These are phyloP conservation scores for Anthopleura sola DNA, from an alignment of 64 coral and sea anemone species.

Conservation along the genomic window DNA sequence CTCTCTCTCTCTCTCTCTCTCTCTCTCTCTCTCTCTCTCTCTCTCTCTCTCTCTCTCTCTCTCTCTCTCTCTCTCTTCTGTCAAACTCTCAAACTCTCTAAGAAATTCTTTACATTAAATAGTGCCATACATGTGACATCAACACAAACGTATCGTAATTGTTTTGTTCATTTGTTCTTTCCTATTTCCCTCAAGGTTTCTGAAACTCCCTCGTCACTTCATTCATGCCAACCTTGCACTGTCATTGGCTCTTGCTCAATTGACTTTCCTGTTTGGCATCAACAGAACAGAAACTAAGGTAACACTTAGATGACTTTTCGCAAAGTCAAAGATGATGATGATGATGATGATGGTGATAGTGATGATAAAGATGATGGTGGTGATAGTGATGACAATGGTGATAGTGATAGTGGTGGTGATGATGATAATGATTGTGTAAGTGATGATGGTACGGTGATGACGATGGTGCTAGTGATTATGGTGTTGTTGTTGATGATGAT, in stretches of 20 bases:
- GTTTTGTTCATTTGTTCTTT: neutral
- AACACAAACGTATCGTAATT: too few relatives aligned
- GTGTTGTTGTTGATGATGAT: neutral
- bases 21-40: neutral
- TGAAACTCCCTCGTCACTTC: constrained; percentile 63
- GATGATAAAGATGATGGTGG: too few relatives aligned
- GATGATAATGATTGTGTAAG: neutral
- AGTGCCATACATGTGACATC: too few relatives aligned
- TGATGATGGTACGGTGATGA: neutral
- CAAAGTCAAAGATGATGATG: neutral
- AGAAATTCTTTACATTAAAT: too few relatives aligned
- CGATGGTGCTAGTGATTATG: neutral
- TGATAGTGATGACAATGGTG: too few relatives aligned
- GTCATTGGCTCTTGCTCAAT: constrained; percentile 53
- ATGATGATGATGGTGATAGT: neutral
- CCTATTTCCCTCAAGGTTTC: constrained; percentile 1
- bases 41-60: too few relatives aligned
- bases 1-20: neutral
- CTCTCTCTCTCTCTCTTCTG: too few relatives aligned
- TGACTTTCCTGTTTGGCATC: constrained; percentile 70
- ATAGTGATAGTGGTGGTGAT: neutral
- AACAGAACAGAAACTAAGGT: constrained; percentile 65
- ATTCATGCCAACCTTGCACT: constrained; percentile 79
- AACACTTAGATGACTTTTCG: too few relatives aligned
- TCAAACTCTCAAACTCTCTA: too few relatives aligned